Evolutionary conservation across 2,797 vertebrate genomes (phyloP).

Genomic region (Pampus argenteus): DNA sequence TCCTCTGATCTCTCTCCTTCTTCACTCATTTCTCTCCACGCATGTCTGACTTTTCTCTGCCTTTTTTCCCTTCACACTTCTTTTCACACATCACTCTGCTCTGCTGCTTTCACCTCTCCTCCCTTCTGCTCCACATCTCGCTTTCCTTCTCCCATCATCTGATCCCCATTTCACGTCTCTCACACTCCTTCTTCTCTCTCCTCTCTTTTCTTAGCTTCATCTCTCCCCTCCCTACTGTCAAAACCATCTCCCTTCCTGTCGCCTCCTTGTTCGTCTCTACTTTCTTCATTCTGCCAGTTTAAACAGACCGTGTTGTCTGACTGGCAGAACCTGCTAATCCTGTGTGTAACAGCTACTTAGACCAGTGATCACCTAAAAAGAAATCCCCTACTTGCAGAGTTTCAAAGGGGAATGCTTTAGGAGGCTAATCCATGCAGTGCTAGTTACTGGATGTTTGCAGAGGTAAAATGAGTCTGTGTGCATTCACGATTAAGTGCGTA

Average conservation of each 20-base stretch:
- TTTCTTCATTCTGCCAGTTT: slow-evolving; percentile 63
- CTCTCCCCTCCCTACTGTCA: slow-evolving; percentile 31
- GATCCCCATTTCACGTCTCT: slow-evolving; percentile 38
- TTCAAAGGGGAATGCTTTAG: slow-evolving; percentile 75
- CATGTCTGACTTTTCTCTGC: slow-evolving; percentile 5
- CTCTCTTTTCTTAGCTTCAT: slow-evolving; percentile 36
- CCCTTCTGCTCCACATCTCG: slow-evolving; percentile 39
- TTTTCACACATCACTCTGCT: slow-evolving; percentile 55
- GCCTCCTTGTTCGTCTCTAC: slow-evolving; percentile 34
- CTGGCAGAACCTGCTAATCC: slow-evolving; percentile 78
- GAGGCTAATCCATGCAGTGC: slow-evolving; percentile 70
- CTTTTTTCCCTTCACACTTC: slow-evolving; percentile 28
- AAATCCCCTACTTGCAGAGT: slow-evolving; percentile 64
- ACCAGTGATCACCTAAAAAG: slow-evolving; percentile 77
- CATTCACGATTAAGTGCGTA: slow-evolving; percentile 51
- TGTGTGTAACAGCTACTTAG: slow-evolving; percentile 76
- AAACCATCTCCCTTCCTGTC: slow-evolving; percentile 38
- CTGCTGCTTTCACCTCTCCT: slow-evolving; percentile 50
- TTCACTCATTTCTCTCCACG: neutral
- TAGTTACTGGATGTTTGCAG: slow-evolving; percentile 71
- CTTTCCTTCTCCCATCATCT: slow-evolving; percentile 44
- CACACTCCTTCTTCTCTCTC: slow-evolving; percentile 37
- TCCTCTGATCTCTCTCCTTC: neutral
- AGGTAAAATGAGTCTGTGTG: slow-evolving; percentile 63
- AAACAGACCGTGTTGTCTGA: slow-evolving; percentile 70